Evolutionary conservation across 2,113 vertebrate species (phyloP).

Genomic region (Tragelaphus scriptus): DNA sequence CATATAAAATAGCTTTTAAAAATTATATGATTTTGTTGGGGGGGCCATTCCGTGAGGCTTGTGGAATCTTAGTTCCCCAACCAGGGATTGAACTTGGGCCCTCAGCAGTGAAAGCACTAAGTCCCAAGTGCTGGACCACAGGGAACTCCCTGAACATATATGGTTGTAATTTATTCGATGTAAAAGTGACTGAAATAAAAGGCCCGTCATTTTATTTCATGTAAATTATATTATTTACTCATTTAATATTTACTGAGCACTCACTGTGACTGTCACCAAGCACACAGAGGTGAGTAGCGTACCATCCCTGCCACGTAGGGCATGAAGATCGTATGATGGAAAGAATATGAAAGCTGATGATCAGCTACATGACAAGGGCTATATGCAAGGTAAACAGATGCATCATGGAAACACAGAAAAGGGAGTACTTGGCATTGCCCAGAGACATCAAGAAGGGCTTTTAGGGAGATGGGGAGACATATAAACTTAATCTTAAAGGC

Average conservation of each 20-base stretch:
- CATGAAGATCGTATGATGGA: neutral
- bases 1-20: neutral
- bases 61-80: neutral
- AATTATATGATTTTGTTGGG: neutral
- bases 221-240: neutral
- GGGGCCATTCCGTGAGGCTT: neutral
- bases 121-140: neutral
- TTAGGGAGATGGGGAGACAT: neutral
- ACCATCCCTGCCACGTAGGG: neutral
- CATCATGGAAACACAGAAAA: neutral
- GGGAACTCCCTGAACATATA: neutral
- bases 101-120: neutral
- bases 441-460: neutral
- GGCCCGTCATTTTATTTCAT: neutral
- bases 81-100: neutral
- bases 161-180: neutral
- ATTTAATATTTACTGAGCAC: neutral
- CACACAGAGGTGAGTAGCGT: neutral
- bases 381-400: neutral
- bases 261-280: neutral
- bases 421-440: neutral
- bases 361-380: neutral
- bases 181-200: conserved; percentile 11
- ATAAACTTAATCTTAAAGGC: neutral
- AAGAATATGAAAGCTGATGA: neutral